These are phyloP conservation scores for Collichthys lucidus DNA, from an alignment of 2,113 vertebrate species.

Conservation along the genomic window DNA sequence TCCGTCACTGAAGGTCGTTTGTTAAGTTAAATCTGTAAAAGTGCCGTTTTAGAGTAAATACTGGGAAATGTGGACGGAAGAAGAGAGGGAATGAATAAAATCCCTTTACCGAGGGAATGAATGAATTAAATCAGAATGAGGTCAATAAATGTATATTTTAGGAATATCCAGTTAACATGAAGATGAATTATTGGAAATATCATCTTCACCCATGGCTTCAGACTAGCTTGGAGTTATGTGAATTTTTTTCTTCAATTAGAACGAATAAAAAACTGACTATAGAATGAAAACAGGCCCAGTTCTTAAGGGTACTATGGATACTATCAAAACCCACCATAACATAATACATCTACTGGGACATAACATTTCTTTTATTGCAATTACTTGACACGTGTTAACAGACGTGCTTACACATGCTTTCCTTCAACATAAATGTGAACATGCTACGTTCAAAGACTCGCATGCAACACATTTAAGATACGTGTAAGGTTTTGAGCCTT, in stretches of 20 bases:
- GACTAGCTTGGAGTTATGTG: neutral
- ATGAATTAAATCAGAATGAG: neutral
- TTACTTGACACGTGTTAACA: neutral
- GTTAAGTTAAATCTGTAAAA: neutral
- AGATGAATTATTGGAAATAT: neutral
- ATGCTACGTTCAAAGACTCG: constrained; percentile 2
- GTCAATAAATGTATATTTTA: constrained; percentile 18
- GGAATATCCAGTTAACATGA: constrained; percentile 9
- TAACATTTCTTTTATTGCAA: neutral
- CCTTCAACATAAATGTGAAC: constrained; percentile 7
- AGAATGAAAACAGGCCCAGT: neutral
- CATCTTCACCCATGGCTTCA: neutral
- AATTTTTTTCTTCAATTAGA: constrained; percentile 27
- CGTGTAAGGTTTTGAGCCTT: constrained; percentile 9
- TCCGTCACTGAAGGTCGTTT: neutral
- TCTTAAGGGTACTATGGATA: neutral
- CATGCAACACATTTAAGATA: constrained; percentile 36
- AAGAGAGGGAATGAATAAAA: no score
- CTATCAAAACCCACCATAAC: neutral
- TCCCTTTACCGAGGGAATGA: neutral
- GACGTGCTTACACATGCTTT: neutral
- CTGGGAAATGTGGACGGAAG: neutral
- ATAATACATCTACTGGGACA: neutral
- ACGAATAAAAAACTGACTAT: constrained; percentile 6
- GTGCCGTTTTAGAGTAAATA: neutral